These are phyloP conservation scores for Echinometra lucunter DNA, from an alignment of 53 echinoderm and acorn worm genomes.

Conservation along the genomic window DNA sequence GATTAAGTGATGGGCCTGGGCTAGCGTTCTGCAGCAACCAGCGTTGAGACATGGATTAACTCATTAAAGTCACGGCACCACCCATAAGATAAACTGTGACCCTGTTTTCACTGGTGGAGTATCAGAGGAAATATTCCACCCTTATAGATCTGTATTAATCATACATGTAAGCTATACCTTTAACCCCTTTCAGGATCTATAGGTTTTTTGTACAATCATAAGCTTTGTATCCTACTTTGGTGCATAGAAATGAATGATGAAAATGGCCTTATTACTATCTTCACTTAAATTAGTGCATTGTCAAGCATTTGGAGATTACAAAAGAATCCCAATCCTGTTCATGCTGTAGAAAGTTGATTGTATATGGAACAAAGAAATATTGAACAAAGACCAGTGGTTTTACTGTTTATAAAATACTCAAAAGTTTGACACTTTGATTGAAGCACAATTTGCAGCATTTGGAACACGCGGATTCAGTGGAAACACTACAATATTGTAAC, in stretches of 20 bases:
- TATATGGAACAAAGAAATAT: no score
- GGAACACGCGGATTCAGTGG: background rate
- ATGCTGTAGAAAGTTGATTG: no score
- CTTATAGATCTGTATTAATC: background rate
- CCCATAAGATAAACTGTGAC: conserved; percentile 30
- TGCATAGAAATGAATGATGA: no score
- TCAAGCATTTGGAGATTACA: no score
- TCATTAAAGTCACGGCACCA: conserved; percentile 43
- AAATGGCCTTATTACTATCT: no score
- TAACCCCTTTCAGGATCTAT: background rate
- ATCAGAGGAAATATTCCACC: background rate
- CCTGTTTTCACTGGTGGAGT: conserved; percentile 46
- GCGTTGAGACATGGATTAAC: conserved; percentile 16
- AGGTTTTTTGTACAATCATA: no score
- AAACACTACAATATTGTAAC: background rate
- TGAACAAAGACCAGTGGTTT: no score
- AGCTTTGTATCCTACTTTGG: no score
- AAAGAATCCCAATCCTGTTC: no score
- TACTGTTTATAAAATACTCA: no score
- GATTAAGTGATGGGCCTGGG: background rate
- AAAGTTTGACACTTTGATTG: no score
- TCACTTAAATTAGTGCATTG: no score
- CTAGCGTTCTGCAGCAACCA: background rate
- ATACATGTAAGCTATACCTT: background rate
- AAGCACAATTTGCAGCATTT: background rate